Evolutionary conservation across 1,140 invertebrate genomes (phyloP).

Genomic region (Tetramorium alpestre): DNA sequence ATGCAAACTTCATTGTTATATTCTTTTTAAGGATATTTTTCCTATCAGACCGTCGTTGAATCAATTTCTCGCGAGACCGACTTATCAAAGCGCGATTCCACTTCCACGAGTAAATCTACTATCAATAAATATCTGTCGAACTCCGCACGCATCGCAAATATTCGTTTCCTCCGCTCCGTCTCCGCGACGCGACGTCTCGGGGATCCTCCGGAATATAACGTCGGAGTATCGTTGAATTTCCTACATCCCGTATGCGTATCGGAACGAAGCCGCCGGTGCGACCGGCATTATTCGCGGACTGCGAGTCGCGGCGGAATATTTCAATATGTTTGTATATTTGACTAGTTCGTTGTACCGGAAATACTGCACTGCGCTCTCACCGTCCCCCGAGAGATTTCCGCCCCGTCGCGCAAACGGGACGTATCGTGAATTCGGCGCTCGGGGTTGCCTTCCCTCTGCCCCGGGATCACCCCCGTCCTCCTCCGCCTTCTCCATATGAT

Average conservation of each 20-base stretch:
- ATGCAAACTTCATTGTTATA: background rate
- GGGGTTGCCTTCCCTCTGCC: background rate
- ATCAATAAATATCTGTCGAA: constrained; percentile 50
- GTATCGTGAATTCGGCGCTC: constrained; percentile 44
- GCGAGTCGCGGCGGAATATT: constrained; percentile 60
- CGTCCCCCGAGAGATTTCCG: background rate
- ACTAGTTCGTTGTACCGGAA: constrained; percentile 66
- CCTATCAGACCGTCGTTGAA: background rate
- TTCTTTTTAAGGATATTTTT: background rate
- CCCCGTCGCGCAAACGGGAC: constrained; percentile 20
- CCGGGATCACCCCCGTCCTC: constrained; percentile 3
- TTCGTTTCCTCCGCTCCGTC: constrained; percentile 38
- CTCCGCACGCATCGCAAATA: constrained; percentile 47
- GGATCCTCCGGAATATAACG: constrained; percentile 3
- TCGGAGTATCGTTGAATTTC: constrained; percentile 53
- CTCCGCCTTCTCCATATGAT: constrained; percentile 22
- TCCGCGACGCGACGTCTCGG: constrained; percentile 1
- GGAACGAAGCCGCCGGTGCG: constrained; percentile 43
- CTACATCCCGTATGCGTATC: constrained; percentile 42
- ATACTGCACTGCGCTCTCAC: constrained; percentile 44
- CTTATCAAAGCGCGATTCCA: background rate
- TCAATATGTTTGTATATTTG: constrained; percentile 67
- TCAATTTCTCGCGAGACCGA: constrained; percentile 9
- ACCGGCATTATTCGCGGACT: constrained; percentile 57
- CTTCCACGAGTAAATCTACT: constrained; percentile 22